Conservation (phyloP, 2,888 invertebrate genomes). For the Eupithecia subumbrata region DNA sequence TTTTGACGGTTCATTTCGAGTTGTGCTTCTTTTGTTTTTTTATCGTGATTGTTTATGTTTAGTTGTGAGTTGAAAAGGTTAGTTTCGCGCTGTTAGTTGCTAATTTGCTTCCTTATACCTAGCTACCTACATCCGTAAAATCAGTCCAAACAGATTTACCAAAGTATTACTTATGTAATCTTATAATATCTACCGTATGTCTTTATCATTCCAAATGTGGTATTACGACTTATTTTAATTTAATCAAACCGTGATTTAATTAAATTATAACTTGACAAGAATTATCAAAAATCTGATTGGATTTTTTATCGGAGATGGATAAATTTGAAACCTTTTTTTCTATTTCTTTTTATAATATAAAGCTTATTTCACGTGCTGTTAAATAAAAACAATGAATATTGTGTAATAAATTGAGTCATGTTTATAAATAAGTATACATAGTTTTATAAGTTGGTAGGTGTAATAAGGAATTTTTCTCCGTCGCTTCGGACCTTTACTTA, state of each 20-base stretch:
- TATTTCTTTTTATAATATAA: neutral
- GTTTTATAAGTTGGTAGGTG: neutral
- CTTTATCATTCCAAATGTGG: neutral
- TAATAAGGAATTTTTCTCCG: neutral
- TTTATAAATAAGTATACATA: neutral
- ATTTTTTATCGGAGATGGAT: neutral
- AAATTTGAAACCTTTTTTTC: neutral
- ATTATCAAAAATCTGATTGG: constrained; percentile 4
- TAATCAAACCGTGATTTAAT: neutral
- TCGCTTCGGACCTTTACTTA: neutral
- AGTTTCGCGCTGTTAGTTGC: constrained; percentile 29
- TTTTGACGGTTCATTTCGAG: constrained; percentile 61
- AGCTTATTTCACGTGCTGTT: neutral
- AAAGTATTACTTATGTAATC: too few species aligned
- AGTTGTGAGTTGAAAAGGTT: constrained; percentile 28
- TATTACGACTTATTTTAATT: neutral
- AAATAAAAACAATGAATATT: neutral
- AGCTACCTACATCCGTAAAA: neutral
- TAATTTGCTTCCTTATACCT: constrained; percentile 21
- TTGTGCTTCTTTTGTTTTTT: constrained; percentile 28
- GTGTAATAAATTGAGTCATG: neutral
- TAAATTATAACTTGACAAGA: neutral
- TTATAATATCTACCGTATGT: neutral
- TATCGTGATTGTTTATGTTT: constrained; percentile 32
- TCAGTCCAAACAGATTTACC: neutral